phyloP scores from a whole-genome alignment of 2,797 vertebrate species.

The Chloroceryle inda region DNA sequence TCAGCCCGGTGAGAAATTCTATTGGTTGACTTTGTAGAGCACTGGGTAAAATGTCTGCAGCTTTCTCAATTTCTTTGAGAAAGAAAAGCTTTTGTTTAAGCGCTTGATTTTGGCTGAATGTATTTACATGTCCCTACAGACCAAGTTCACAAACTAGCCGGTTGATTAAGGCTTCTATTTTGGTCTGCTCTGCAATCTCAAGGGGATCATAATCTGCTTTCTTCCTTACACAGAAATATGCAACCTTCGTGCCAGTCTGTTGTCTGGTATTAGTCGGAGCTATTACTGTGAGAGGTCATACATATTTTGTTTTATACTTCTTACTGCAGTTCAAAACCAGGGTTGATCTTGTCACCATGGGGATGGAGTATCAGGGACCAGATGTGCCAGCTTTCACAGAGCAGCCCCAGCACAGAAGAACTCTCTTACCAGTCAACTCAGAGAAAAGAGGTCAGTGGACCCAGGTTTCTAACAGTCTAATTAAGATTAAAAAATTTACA shows the following conservation, averaged over 20 bases:
- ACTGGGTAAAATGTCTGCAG: neutral
- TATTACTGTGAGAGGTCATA: neutral
- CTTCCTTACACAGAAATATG: neutral
- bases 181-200: neutral
- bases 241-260: neutral
- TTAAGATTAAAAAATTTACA: neutral
- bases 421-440: neutral
- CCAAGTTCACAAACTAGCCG: neutral
- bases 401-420: neutral
- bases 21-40: rapidly evolving
- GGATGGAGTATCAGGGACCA: neutral
- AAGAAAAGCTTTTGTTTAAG: slow-evolving; percentile 1
- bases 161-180: slow-evolving; percentile 34
- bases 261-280: neutral
- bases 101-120: slow-evolving; percentile 1
- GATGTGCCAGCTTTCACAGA: neutral
- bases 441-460: neutral
- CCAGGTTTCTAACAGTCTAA: neutral
- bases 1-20: neutral
- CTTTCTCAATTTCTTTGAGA: neutral
- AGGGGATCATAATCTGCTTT: neutral
- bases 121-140: neutral
- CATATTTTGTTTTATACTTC: neutral
- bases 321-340: neutral
- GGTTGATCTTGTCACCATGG: neutral